These are phyloP conservation scores for Crypturellus tataupa DNA, from an alignment of 2,797 vertebrate species.

Conservation along the genomic window DNA sequence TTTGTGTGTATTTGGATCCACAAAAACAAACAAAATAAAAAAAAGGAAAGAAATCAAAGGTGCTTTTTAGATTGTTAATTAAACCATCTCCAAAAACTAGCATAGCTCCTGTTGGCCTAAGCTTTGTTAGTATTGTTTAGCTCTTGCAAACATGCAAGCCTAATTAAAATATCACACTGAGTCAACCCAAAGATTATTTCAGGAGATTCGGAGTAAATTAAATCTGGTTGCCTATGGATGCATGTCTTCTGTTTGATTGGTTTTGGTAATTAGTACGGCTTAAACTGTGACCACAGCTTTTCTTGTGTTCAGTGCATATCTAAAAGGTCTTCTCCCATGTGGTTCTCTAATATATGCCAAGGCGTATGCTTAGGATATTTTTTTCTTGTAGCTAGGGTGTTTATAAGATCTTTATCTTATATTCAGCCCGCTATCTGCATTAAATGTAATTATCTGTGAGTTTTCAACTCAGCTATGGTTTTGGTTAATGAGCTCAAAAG, in stretches of 20 bases:
- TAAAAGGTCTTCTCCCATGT: background rate
- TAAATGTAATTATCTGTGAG: constrained; percentile 37
- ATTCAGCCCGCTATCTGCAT: background rate
- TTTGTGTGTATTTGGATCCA: background rate
- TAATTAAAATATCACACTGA: background rate
- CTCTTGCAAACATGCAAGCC: background rate
- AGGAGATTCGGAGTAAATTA: constrained; percentile 6
- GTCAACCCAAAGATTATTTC: background rate
- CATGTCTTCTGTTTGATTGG: background rate
- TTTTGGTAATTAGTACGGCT: constrained; percentile 26
- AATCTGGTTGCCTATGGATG: background rate
- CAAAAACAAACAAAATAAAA: background rate
- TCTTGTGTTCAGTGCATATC: background rate
- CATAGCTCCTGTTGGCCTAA: background rate
- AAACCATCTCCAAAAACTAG: background rate
- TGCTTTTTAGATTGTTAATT: background rate
- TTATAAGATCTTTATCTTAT: background rate
- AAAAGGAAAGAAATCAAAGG: background rate
- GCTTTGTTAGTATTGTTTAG: background rate
- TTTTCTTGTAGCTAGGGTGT: background rate
- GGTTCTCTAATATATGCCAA: background rate
- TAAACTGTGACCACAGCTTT: constrained; percentile 15
- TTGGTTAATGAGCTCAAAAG: constrained; percentile 44
- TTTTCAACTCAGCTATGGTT: constrained; percentile 7
- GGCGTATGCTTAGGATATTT: constrained; percentile 23